Percentiles rank a stretch among this genome's conserved stretches.
These are phyloP conservation scores for Epinotia demarniana DNA, from an alignment of 2,888 invertebrate species.

Conservation along the genomic window DNA sequence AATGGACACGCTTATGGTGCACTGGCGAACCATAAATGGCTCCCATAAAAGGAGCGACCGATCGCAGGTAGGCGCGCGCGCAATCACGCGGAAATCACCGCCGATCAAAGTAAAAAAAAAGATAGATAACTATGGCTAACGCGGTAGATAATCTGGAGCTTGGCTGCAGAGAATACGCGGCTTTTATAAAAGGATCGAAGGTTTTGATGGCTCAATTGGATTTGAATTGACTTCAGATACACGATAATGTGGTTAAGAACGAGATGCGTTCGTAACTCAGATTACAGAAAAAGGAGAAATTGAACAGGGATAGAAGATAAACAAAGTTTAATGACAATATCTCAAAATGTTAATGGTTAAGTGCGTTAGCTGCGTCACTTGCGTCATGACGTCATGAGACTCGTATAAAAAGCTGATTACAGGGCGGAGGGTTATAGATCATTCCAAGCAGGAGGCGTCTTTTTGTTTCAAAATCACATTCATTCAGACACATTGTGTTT, in stretches of 20 bases:
- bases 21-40: constrained; percentile 44
- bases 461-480: constrained; percentile 42
- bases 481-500: constrained; percentile 38
- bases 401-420: constrained; percentile 29
- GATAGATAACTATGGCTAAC: constrained; percentile 20
- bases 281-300: not conserved
- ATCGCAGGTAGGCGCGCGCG: constrained; percentile 43
- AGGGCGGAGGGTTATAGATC: constrained; percentile 37
- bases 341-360: constrained; percentile 24
- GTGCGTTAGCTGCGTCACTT: constrained; percentile 11
- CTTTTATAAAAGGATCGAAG: constrained; percentile 23
- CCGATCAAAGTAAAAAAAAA: constrained; percentile 49
- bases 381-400: not conserved
- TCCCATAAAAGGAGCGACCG: constrained; percentile 33
- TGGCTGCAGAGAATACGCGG: constrained; percentile 12
- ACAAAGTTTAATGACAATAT: constrained; percentile 15
- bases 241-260: constrained; percentile 8
- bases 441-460: constrained; percentile 38
- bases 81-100: constrained; percentile 53
- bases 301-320: constrained; percentile 7
- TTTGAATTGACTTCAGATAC: not conserved
- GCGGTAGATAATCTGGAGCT: constrained; percentile 11
- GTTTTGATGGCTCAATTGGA: constrained; percentile 14
- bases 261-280: not conserved
- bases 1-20: constrained; percentile 17